Evolutionary conservation across 2,888 invertebrate species (phyloP), one percentile per base, ranked within the genome.

Genomic region (Myopa testacea): DNA sequence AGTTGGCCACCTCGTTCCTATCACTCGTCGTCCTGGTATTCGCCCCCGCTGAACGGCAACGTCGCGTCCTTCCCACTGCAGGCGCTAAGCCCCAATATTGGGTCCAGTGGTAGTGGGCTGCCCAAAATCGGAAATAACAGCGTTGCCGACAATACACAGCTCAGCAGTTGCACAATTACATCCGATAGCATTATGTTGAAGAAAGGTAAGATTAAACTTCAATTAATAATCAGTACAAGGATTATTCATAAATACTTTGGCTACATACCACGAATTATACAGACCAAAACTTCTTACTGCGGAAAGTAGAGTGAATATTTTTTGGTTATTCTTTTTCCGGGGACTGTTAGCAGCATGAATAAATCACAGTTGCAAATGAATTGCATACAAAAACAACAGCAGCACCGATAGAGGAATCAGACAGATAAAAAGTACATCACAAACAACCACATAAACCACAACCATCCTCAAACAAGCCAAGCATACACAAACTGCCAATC

Each of bases 11-110:
- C 88, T 12, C 84, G 86, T 0, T 60, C 60, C 10, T 84, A 86
- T 45, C 87, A 88, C 55, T 83, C 88, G 0, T 80, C 87, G 4
- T 83, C 89, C 4, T 89, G 89, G 89, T 89, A 89, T 80, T 82
- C 89, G 37, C 83, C 88, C 37, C 86, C 89, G 4, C 45, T 88
- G 6, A 86, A 84, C 73, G 82, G 84, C n/a, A 67, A 38, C 19
- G 70, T 50, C 45, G 19, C 84, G 12, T 80, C 85, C 58, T 81
- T 84, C 69, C 81, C 82, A 65, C 79, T 60, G 69, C 73, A 67
- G 38, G 74, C 26, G 19, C 40, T 83, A 6, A 85, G 84, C 50
- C 83, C 84, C 6, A 80, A 80, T 16, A 80, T 77, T 50, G 83
- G 82, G 34, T 80, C 78, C n/a, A 80, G 75, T 3, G 78, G 79